These are phyloP conservation scores for Platalea minor DNA, from an alignment of 2,797 vertebrate species.

Conservation along the genomic window DNA sequence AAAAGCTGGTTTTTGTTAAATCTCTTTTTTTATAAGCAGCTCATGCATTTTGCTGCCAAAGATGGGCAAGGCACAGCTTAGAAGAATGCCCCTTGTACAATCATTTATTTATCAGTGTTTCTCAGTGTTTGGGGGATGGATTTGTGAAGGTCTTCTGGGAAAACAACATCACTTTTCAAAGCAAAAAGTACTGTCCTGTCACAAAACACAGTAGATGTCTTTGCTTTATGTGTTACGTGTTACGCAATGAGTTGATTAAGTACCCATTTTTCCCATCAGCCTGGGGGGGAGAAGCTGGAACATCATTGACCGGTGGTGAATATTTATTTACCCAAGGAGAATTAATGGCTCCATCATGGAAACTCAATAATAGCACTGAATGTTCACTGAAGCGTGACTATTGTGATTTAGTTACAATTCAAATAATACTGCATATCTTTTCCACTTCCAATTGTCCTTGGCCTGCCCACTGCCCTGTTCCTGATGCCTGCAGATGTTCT, in stretches of 20 bases:
- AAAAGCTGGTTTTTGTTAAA: not conserved
- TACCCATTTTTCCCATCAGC: not conserved
- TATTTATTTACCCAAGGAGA: not conserved
- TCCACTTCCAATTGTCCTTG: not conserved
- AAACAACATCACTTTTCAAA: not conserved
- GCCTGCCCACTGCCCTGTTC: not conserved
- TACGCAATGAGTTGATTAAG: not conserved
- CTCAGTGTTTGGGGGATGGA: not conserved
- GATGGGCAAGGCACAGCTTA: not conserved
- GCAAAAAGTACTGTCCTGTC: not conserved
- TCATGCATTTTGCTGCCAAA: not conserved
- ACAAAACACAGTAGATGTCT: not conserved
- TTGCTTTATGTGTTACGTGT: not conserved
- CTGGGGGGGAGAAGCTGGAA: not conserved
- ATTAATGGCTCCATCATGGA: not conserved
- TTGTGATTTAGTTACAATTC: not conserved
- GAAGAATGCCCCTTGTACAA: not conserved
- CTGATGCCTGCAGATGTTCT: not conserved
- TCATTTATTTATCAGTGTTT: not conserved
- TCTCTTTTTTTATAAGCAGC: not conserved
- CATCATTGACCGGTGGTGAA: not conserved
- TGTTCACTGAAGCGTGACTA: not conserved
- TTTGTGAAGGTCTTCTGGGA: not conserved
- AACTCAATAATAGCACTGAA: not conserved
- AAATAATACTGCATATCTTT: not conserved